Percentiles rank a stretch among this genome's conserved stretches.
These are phyloP conservation scores for Caenorhabditis tropicalis DNA, from an alignment of 1,140 invertebrate species.

Conservation along the genomic window DNA sequence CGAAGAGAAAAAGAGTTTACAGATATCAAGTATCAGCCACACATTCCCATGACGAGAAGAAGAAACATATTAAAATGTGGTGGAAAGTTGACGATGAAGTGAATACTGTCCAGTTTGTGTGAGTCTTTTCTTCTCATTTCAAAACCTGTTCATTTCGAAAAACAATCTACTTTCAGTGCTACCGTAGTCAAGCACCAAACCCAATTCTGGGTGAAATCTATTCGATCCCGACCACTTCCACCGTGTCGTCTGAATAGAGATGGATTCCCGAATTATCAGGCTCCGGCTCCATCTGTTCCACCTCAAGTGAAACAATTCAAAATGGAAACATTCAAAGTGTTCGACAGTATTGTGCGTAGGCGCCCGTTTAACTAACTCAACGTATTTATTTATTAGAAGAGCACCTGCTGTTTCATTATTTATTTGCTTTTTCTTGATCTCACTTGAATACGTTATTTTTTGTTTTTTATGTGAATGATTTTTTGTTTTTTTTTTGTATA, in stretches of 20 bases:
- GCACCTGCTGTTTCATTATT: not conserved
- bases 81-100: constrained; percentile 68
- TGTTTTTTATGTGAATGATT: not conserved
- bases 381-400: not conserved
- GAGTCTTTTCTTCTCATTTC: constrained; percentile 29
- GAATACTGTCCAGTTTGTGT: constrained; percentile 66
- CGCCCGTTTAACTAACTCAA: constrained; percentile 49
- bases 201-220: constrained; percentile 67
- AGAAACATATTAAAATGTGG: constrained; percentile 66
- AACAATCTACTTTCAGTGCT: constrained; percentile 61
- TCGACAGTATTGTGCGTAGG: constrained; percentile 58
- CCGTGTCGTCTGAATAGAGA: constrained; percentile 59
- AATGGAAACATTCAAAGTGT: constrained; percentile 68
- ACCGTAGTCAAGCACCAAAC: constrained; percentile 68
- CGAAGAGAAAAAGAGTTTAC: no score
- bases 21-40: constrained; percentile 66
- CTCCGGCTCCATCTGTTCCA: constrained; percentile 58
- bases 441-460: not conserved
- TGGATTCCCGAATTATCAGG: constrained; percentile 55
- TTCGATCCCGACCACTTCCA: constrained; percentile 50
- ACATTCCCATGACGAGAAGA: constrained; percentile 68
- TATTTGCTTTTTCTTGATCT: not conserved
- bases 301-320: constrained; percentile 68
- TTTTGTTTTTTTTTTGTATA: not conserved
- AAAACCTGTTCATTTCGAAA: not conserved